Evolutionary conservation across 2,888 invertebrate species (phyloP).

Genomic region (Scrobipalpa atriplicella): DNA sequence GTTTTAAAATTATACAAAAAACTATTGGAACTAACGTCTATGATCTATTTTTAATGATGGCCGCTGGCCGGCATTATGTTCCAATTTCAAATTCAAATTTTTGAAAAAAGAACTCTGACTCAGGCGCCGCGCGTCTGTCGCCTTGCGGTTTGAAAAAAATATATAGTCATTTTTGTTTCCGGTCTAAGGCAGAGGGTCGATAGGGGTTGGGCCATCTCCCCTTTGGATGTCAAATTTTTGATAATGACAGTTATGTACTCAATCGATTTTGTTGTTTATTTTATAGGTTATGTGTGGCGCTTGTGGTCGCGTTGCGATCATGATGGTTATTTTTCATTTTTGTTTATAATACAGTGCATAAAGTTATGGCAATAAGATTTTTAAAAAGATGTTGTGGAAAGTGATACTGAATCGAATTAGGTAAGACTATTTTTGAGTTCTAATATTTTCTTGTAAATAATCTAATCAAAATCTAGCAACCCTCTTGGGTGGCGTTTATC

Average conservation of each 20-base stretch:
- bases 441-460: no score
- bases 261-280: slow-evolving; percentile 44
- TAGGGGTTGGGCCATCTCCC: slow-evolving; percentile 44
- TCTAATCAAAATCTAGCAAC: no score
- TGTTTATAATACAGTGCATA: slow-evolving; percentile 10
- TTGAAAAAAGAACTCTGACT: slow-evolving; percentile 44
- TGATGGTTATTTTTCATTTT: slow-evolving; percentile 33
- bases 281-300: slow-evolving; percentile 34
- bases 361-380: not conserved
- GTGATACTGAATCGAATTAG: not conserved
- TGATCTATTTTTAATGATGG: slow-evolving; percentile 77
- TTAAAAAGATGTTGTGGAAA: not conserved
- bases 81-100: slow-evolving; percentile 72
- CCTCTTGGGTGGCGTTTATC: no score
- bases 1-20: slow-evolving; percentile 59
- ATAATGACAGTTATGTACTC: slow-evolving; percentile 48
- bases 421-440: not conserved
- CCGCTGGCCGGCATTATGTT: slow-evolving; percentile 63
- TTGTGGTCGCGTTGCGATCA: slow-evolving; percentile 32
- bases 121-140: slow-evolving; percentile 63
- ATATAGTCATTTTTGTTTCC: slow-evolving; percentile 55
- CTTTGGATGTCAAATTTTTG: slow-evolving; percentile 39
- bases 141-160: slow-evolving; percentile 58
- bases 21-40: slow-evolving; percentile 47
- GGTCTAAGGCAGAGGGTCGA: slow-evolving; percentile 36